Base-by-base conservation (phyloP, 2,797 vertebrate genomes). In the Sylvilagus floridanus region DNA sequence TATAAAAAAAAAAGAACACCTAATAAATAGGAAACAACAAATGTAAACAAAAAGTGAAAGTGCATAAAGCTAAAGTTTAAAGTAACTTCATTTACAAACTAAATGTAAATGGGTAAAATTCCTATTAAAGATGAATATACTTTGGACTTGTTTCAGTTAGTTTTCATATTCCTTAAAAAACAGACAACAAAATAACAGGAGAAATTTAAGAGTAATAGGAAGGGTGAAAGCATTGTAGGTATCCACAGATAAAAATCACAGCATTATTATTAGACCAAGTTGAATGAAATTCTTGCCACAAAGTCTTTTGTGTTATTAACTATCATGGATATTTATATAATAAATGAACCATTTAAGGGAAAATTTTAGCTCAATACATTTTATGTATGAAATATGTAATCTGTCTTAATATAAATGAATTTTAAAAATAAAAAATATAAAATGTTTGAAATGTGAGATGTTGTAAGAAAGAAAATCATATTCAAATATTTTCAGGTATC, bases 21-120 rank as follows among this genome's bases (percentile, higher is more conserved):
- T 62, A 76, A 78, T 19, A 63, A 93, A 90, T 28, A 93, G 8
- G 5, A 4, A 37, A 57, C 21, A 75, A 81, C 89, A 77, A 37
- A 8, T 17, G 22, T 4, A 66, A 28, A 69, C 11, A 60, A 62
- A 68, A 77, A 69, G 5, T 77, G 21, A 78, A 54, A 65, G 19
- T 17, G 10, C 69, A 0, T 83, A 63, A 78, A 88, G 63, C 7
- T 71, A 79, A 35, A 90, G 60, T 14, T 76, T 85, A 84, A 76
- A 83, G 37, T 2, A 26, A 0, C 71, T 71, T n/a, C 30, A 35
- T 2, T 68, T 76, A 88, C 47, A 92, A 14, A 89, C 17, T 85
- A 90, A 92, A 75, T 95, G 4, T 76, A 87, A 90, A 62, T 54
- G 68, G 42, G 17, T 79, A 79, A 95, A 95, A 30, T 66, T 73